A percentile compares a stretch with the other conserved stretches of the same genome.
These are phyloP conservation scores for Hemicentrotus pulcherrimus DNA, from an alignment of 35 echinoderm and acorn worm species.

Conservation along the genomic window DNA sequence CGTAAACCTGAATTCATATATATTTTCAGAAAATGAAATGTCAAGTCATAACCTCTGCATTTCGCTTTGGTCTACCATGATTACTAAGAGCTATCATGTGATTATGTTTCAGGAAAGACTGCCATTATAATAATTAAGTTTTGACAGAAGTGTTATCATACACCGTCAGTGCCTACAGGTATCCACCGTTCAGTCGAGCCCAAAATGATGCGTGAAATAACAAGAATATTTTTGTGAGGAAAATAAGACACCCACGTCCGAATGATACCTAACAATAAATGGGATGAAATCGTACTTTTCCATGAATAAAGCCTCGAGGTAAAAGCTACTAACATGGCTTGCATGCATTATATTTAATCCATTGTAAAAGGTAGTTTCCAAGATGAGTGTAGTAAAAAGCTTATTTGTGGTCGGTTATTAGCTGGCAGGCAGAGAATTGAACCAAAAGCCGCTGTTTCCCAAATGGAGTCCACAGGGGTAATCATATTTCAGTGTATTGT, in stretches of 20 bases:
- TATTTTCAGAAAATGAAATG: no score
- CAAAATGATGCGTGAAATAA: not conserved
- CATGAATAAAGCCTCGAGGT: not conserved
- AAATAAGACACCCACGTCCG: not conserved
- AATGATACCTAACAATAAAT: not conserved
- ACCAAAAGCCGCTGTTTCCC: not conserved
- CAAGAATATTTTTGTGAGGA: not conserved
- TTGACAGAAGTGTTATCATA: not conserved
- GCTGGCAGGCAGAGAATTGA: not conserved
- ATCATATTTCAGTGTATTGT: no score
- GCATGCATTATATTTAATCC: not conserved
- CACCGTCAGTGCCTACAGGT: not conserved
- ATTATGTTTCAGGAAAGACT: not conserved
- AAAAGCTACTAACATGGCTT: not conserved
- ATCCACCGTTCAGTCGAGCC: not conserved
- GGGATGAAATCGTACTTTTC: not conserved
- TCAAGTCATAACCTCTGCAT: not conserved
- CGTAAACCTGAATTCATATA: no score
- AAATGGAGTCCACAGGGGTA: not conserved
- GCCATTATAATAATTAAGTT: conserved; percentile 13
- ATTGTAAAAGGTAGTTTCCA: not conserved
- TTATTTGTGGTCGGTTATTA: not conserved
- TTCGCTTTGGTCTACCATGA: not conserved
- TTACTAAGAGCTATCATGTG: not conserved
- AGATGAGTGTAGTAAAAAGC: not conserved